phyloP scores from a whole-genome alignment of 1,140 invertebrate genomes.

The Drosophila sulfurigaster region DNA sequence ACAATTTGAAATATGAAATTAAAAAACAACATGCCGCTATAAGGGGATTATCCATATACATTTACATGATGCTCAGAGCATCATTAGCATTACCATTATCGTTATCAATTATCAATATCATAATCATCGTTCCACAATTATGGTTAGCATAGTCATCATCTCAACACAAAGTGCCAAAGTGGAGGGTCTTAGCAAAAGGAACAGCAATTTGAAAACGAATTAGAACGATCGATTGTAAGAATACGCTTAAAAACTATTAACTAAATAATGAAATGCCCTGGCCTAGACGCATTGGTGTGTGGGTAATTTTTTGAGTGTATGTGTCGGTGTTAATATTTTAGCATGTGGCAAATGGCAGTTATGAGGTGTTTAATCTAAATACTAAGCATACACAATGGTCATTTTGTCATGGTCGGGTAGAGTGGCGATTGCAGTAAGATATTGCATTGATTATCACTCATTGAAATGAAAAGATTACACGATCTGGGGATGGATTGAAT shows the following conservation, averaged over 20 bases:
- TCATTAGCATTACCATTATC: constrained; percentile 51
- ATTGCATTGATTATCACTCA: constrained; percentile 35
- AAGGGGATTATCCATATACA: constrained; percentile 51
- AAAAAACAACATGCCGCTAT: constrained; percentile 65
- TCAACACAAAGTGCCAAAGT: constrained; percentile 78
- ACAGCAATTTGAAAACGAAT: constrained; percentile 72
- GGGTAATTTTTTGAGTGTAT: constrained; percentile 14
- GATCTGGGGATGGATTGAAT: constrained; percentile 22
- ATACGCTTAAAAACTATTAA: constrained; percentile 71
- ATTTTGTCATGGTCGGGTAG: neutral
- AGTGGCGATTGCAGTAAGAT: neutral
- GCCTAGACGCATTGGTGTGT: constrained; percentile 57
- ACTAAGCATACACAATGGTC: constrained; percentile 29
- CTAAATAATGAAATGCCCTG: constrained; percentile 68
- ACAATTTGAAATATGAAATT: constrained; percentile 43
- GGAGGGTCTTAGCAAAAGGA: constrained; percentile 79
- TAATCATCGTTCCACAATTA: neutral
- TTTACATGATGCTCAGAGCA: constrained; percentile 77
- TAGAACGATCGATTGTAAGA: constrained; percentile 71
- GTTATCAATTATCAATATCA: constrained; percentile 34
- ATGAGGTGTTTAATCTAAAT: constrained; percentile 60
- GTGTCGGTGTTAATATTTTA: constrained; percentile 43
- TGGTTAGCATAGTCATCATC: constrained; percentile 20
- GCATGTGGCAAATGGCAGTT: constrained; percentile 73
- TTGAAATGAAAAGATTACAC: constrained; percentile 20